phyloP scores from a whole-genome alignment of 2,113 vertebrate genomes.

The Athene cunicularia region DNA sequence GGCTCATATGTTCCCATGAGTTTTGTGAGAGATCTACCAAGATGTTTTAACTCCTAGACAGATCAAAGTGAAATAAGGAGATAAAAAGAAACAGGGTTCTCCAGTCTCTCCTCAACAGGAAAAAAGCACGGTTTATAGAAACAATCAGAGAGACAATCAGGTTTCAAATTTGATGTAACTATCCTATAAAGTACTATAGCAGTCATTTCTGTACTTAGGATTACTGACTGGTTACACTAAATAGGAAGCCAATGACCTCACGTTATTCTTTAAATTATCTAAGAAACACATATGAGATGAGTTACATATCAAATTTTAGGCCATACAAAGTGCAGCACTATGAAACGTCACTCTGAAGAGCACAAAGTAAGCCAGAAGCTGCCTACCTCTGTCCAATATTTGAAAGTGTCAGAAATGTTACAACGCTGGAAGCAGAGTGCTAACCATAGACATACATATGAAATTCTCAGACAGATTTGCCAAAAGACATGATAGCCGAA shows the following conservation, averaged over 20 bases:
- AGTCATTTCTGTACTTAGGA: background rate
- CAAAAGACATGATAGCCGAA: background rate
- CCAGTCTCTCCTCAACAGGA: background rate
- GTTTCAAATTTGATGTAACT: background rate
- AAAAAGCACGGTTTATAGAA: background rate
- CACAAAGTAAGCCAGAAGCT: background rate
- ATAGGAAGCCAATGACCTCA: background rate
- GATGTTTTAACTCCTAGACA: background rate
- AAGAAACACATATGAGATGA: background rate
- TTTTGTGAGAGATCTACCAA: background rate
- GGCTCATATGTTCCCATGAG: fast-evolving
- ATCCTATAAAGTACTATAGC: background rate
- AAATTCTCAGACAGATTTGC: background rate
- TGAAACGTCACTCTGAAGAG: background rate
- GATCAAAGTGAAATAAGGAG: background rate
- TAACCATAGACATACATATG: background rate
- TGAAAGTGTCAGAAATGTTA: background rate
- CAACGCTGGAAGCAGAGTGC: background rate
- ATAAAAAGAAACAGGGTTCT: background rate
- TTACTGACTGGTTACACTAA: background rate
- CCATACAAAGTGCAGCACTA: background rate
- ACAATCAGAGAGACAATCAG: background rate
- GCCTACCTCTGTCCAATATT: background rate
- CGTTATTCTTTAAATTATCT: background rate
- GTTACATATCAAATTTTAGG: background rate